phyloP scores from a whole-genome alignment of 2,797 vertebrate genomes.

The Pelodytes ibericus region DNA sequence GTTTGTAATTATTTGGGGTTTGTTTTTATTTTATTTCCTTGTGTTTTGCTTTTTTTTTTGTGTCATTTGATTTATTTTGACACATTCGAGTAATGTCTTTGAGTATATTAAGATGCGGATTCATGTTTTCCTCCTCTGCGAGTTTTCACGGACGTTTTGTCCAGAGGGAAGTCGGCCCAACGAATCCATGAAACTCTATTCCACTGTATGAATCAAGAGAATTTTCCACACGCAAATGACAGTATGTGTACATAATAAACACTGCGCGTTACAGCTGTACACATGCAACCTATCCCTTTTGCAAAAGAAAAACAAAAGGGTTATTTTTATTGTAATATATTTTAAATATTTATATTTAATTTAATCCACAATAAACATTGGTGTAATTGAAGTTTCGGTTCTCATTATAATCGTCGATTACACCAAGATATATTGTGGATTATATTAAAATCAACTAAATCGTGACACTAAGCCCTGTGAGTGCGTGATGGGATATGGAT shows the following conservation, averaged over 20 bases:
- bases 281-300: background rate
- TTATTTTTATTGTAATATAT: background rate
- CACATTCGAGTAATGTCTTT: slow-evolving; percentile 2
- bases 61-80: background rate
- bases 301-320: background rate
- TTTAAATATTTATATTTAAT: no score
- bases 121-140: slow-evolving; percentile 3
- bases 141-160: slow-evolving; percentile 1
- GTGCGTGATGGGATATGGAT: no score
- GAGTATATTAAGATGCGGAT: background rate
- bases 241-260: slow-evolving; percentile 8
- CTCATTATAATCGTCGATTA: no score
- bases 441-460: no score
- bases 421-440: no score
- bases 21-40: background rate
- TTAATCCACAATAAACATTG: no score
- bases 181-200: background rate
- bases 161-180: background rate
- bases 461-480: no score
- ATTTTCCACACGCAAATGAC: background rate
- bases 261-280: background rate
- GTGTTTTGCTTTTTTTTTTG: background rate
- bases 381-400: no score
- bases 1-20: background rate
- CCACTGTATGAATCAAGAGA: background rate